These are phyloP conservation scores for Bradysia coprophila DNA, from an alignment of 1,140 invertebrate species.

Conservation along the genomic window DNA sequence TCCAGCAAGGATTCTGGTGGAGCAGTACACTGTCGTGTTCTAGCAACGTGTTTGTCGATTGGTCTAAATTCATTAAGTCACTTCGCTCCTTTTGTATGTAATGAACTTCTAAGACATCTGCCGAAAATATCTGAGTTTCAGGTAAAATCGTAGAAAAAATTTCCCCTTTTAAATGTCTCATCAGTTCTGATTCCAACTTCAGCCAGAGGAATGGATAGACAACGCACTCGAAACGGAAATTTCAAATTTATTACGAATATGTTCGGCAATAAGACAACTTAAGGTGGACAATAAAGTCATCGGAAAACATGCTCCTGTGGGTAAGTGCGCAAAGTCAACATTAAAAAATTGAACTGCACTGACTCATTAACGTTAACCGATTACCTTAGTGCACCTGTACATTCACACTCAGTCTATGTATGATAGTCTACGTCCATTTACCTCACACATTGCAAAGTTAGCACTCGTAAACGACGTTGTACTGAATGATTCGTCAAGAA, in stretches of 20 bases:
- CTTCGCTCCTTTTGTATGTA: slow-evolving; percentile 78
- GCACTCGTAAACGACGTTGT: too few relatives aligned
- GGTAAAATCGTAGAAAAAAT: slow-evolving; percentile 12
- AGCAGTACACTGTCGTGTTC: slow-evolving; percentile 33
- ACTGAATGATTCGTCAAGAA: slow-evolving; percentile 8
- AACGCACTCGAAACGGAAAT: slow-evolving; percentile 32
- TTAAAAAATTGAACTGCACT: slow-evolving; percentile 12
- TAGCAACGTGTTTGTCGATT: slow-evolving; percentile 56
- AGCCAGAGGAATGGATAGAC: slow-evolving; percentile 22
- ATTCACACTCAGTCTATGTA: slow-evolving; percentile 9
- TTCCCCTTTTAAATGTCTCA: slow-evolving; percentile 25
- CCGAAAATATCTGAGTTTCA: slow-evolving; percentile 34
- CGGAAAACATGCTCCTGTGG: slow-evolving; percentile 28
- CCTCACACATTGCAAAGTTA: too few relatives aligned
- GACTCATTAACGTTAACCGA: slow-evolving; percentile 8
- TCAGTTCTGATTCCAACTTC: too few relatives aligned
- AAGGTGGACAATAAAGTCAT: slow-evolving; percentile 37
- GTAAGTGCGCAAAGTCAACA: slow-evolving; percentile 16
- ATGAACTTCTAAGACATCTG: slow-evolving; percentile 71
- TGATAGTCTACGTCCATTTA: too few relatives aligned
- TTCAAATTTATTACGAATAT: slow-evolving; percentile 29
- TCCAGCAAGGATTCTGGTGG: slow-evolving; percentile 24
- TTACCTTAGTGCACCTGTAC: slow-evolving; percentile 11
- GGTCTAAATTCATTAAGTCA: slow-evolving; percentile 63
- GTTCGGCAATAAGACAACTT: slow-evolving; percentile 35